A percentile compares a stretch with the other conserved stretches of the same genome.
Conservation (phyloP, 2,888 invertebrate species). For the Erannis defoliaria region DNA sequence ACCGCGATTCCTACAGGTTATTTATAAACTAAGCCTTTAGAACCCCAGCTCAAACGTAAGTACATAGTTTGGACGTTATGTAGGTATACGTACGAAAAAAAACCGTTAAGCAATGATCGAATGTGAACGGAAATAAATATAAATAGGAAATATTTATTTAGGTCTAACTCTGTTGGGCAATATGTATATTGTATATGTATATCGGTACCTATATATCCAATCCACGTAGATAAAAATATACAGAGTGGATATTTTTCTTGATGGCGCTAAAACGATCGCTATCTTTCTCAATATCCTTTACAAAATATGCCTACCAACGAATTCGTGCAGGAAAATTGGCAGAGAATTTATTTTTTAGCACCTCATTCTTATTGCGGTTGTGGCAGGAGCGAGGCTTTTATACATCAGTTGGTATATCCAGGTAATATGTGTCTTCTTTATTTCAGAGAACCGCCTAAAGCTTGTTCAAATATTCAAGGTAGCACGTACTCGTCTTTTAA, state of each 20-base stretch:
- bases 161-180: not conserved
- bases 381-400: constrained; percentile 25
- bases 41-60: too few species aligned
- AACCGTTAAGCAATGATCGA: too few species aligned
- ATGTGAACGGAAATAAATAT: too few species aligned
- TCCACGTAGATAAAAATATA: constrained; percentile 9
- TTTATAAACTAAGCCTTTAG: too few species aligned
- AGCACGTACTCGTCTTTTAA: not conserved
- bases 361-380: constrained; percentile 33
- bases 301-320: constrained; percentile 31
- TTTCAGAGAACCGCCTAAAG: constrained; percentile 16
- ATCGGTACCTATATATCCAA: too few species aligned
- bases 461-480: not conserved
- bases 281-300: constrained; percentile 31
- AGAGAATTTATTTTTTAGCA: constrained; percentile 34
- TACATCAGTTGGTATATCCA: constrained; percentile 9
- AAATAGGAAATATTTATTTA: not conserved
- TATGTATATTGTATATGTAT: not conserved
- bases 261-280: constrained; percentile 30
- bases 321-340: constrained; percentile 30
- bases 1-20: too few species aligned
- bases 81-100: too few species aligned
- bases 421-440: constrained; percentile 35
- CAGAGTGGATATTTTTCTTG: constrained; percentile 9
- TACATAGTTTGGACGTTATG: too few species aligned